phyloP scores from a whole-genome alignment of 35 echinoderm and acorn worm species.

The Ptychodera flava region DNA sequence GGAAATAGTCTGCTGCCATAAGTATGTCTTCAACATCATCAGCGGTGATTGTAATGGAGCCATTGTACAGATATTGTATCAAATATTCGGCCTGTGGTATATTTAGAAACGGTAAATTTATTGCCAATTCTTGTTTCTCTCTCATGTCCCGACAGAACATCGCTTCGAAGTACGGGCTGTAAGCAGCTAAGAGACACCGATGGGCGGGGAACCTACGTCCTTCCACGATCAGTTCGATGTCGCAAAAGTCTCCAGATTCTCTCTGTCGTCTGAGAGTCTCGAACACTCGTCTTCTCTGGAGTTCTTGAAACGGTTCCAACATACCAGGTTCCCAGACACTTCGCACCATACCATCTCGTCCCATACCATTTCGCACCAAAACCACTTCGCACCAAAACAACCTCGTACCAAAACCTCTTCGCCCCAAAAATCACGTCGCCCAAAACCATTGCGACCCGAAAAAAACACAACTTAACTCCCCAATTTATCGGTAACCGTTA shows the following conservation, averaged over 20 bases:
- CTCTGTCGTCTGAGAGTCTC: conserved; percentile 38
- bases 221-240: conserved; percentile 52
- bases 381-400: no score
- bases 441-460: no score
- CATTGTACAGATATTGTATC: conserved; percentile 49
- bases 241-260: conserved; percentile 60
- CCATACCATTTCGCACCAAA: no score
- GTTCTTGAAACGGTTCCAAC: background rate
- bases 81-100: conserved; percentile 18
- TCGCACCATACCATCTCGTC: no score
- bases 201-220: conserved; percentile 48
- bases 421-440: no score
- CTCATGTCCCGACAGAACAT: conserved; percentile 19
- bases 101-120: conserved; percentile 26
- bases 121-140: background rate
- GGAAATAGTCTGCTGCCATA: background rate
- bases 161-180: conserved; percentile 44
- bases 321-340: background rate
- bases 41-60: conserved; percentile 25
- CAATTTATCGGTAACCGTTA: no score
- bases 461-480: no score
- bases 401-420: no score
- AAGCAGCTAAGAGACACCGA: conserved; percentile 53
- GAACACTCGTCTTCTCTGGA: conserved; percentile 22
- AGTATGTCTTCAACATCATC: conserved; percentile 25